Evolutionary conservation across 1,140 invertebrate genomes (phyloP), one percentile per base, ranked within the genome.

Genomic region (Colletes gigas): DNA sequence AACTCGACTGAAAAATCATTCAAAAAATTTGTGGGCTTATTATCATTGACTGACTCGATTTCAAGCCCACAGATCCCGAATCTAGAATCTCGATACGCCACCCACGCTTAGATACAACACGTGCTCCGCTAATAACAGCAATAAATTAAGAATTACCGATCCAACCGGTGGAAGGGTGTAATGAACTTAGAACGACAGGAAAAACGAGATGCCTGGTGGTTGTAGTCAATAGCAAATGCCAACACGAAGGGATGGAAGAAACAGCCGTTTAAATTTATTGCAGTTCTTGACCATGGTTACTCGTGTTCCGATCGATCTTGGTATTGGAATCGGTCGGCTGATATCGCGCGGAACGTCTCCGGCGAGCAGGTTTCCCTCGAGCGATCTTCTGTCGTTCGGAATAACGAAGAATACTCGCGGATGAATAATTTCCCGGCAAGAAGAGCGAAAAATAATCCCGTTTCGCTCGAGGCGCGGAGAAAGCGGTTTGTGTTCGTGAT

Each of bases 391-490:
- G 19, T n/a, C 12, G 47, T 10, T 10, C 10, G n/a, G 67, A 71
- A 82, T 71, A 47, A 70, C n/a, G 15, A 10, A 62, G 74, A n/a
- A 19, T 72, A 12, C 60, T 41, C 41, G 21, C 15, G 70, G 68
- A 80, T 81, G 83, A 80, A 74, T 83, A 78, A 83, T 74, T 41
- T 52, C 41, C 10, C 39, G 39, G 47, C 50, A n/a, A 70, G 41
- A 8, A 30, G 79, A 83, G 78, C 75, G 80, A 88, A 88, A 88
- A 88, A 88, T 83, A 30, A 88, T 86, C 83, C 83, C 83, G 78
- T 71, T 78, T 78, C 67, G 83, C 82, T 78, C 65, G 79, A 59
- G 76, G n/a, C 83, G 4, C 67, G 83, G 89, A 89, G 89, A 90
- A 90, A 90, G 89, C 68, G 75, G 63, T 67, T 70, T 55, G 70